Evolutionary conservation across 2,888 invertebrate genomes (phyloP).

Genomic region (Dilophus febrilis): DNA sequence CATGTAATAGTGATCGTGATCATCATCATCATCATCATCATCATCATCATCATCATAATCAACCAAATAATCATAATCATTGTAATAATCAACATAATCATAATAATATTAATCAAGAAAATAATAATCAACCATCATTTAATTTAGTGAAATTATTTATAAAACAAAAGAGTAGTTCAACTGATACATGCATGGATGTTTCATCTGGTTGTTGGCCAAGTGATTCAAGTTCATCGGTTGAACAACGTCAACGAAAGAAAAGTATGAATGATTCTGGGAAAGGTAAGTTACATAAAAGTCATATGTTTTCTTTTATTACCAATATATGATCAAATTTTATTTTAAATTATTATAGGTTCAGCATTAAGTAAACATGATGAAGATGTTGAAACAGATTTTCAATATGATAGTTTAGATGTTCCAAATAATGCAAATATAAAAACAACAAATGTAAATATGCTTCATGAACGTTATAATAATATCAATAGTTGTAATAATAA

Average conservation of each 20-base stretch:
- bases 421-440: constrained; percentile 15
- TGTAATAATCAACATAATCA: not conserved
- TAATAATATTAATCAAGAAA: not conserved
- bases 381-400: constrained; percentile 18
- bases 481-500: constrained; percentile 6
- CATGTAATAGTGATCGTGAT: not conserved
- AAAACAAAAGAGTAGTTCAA: constrained; percentile 73
- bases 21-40: not conserved
- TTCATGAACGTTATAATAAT: too few relatives aligned
- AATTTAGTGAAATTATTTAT: constrained; percentile 76
- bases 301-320: too few relatives aligned
- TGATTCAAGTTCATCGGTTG: constrained; percentile 26
- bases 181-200: constrained; percentile 62
- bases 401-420: constrained; percentile 20
- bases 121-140: constrained; percentile 51
- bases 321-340: too few relatives aligned
- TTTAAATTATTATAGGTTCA: constrained; percentile 14
- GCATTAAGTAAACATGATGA: constrained; percentile 29
- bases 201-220: constrained; percentile 65
- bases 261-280: constrained; percentile 32
- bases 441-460: too few relatives aligned
- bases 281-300: constrained; percentile 11
- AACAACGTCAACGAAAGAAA: constrained; percentile 25
- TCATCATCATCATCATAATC: too few relatives aligned
- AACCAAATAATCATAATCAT: not conserved